Conservation (phyloP, 2,888 invertebrate species). For the Pollenia griseotomentosa region DNA sequence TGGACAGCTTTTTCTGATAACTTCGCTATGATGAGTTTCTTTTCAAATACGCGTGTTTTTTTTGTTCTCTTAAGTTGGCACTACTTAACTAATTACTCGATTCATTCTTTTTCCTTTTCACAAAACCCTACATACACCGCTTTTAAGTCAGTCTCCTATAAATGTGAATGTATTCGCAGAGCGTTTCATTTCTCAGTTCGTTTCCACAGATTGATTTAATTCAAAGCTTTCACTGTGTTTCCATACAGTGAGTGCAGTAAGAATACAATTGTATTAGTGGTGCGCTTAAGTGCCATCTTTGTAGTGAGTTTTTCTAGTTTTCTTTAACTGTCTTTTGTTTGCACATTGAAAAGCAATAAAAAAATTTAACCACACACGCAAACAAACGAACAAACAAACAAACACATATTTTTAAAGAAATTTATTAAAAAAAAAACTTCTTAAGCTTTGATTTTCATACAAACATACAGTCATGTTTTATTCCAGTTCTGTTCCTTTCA, state of each 20-base stretch:
- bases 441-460: constrained; percentile 54
- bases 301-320: not conserved
- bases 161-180: constrained; percentile 31
- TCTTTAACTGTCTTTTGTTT: constrained; percentile 6
- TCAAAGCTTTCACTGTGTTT: constrained; percentile 68
- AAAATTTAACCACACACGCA: constrained; percentile 30
- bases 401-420: not conserved
- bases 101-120: constrained; percentile 25
- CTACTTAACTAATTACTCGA: not conserved
- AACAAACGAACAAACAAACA: constrained; percentile 22
- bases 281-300: constrained; percentile 29
- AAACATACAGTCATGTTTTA: constrained; percentile 31
- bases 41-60: not conserved
- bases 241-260: constrained; percentile 23
- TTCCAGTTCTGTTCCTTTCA: constrained; percentile 70
- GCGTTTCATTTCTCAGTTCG: constrained; percentile 31
- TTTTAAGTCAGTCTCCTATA: constrained; percentile 16
- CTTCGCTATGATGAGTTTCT: not conserved
- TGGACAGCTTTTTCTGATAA: too few relatives aligned
- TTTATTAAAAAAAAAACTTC: constrained; percentile 40
- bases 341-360: constrained; percentile 27
- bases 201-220: constrained; percentile 73
- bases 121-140: not conserved
- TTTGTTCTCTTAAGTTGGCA: constrained; percentile 22
- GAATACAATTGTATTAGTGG: not conserved